phyloP scores from a whole-genome alignment of 2,888 invertebrate genomes.

The Polydrusus tereticollis region DNA sequence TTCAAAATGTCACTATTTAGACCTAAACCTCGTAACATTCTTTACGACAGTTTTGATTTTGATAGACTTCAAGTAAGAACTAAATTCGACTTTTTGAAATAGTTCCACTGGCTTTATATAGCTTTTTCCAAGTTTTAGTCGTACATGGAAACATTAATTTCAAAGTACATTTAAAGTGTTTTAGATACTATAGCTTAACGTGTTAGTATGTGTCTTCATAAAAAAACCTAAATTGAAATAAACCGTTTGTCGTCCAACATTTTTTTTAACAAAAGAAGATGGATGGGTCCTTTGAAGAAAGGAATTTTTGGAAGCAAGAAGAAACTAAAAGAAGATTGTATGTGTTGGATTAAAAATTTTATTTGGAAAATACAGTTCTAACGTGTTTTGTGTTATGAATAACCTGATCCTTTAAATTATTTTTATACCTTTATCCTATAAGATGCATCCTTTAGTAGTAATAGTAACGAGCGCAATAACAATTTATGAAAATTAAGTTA shows the following conservation, averaged over 20 bases:
- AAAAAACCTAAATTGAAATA: not conserved
- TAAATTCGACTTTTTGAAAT: slow-evolving; percentile 5
- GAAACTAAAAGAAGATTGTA: slow-evolving; percentile 46
- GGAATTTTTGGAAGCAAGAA: slow-evolving; percentile 19
- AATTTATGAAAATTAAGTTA: not conserved
- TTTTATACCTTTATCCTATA: slow-evolving; percentile 14
- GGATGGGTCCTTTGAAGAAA: slow-evolving; percentile 1
- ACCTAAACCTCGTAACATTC: not conserved
- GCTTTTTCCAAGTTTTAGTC: slow-evolving; percentile 1
- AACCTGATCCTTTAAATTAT: slow-evolving; percentile 12
- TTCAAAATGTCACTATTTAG: not conserved
- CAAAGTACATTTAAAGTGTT: slow-evolving; percentile 40
- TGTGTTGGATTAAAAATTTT: slow-evolving; percentile 42
- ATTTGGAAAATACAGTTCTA: slow-evolving; percentile 40
- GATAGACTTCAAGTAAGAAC: not conserved
- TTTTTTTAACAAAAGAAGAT: slow-evolving; percentile 11
- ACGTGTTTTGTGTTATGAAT: slow-evolving; percentile 40
- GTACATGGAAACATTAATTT: slow-evolving; percentile 8
- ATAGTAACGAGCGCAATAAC: not conserved
- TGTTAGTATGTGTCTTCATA: slow-evolving; percentile 19
- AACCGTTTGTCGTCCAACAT: not conserved
- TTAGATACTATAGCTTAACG: slow-evolving; percentile 10
- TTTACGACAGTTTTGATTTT: no score
- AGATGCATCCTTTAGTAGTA: not conserved
- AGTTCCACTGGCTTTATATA: slow-evolving; percentile 11